Conservation (phyloP, 2,888 invertebrate species). For the Drosophila vallismaia region DNA sequence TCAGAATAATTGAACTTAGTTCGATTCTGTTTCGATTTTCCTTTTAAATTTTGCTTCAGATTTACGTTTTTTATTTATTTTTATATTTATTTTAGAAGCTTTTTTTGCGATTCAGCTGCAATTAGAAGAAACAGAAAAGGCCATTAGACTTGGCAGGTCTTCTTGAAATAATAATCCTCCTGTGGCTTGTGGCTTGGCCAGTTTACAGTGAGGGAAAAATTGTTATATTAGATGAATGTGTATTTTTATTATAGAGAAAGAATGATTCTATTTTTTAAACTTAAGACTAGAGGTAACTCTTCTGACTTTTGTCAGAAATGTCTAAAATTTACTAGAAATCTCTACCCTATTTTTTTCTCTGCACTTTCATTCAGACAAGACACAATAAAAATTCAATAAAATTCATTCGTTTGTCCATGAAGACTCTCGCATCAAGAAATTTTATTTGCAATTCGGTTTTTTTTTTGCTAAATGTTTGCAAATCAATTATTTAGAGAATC, state of each 20-base stretch:
- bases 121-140: slow-evolving; percentile 8
- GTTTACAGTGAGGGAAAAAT: neutral
- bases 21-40: slow-evolving; percentile 3
- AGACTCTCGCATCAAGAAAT: slow-evolving; percentile 16
- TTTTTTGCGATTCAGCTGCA: slow-evolving; percentile 15
- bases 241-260: no score
- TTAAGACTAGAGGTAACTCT: no score
- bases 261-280: no score
- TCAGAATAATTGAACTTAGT: slow-evolving; percentile 26
- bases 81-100: slow-evolving; percentile 1
- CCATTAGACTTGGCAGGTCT: slow-evolving; percentile 29
- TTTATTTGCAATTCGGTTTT: slow-evolving; percentile 23
- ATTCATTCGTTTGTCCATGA: slow-evolving; percentile 15
- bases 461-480: slow-evolving; percentile 5
- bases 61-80: neutral
- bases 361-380: neutral
- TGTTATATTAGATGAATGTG: no score
- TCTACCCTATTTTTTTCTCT: neutral
- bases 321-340: neutral
- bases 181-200: slow-evolving; percentile 3
- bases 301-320: no score
- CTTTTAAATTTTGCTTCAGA: neutral
- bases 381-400: slow-evolving; percentile 12
- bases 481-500: slow-evolving; percentile 1
- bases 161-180: slow-evolving; percentile 33